Conservation (phyloP, 2,113 vertebrate genomes). For the Condylura cristata region DNA sequence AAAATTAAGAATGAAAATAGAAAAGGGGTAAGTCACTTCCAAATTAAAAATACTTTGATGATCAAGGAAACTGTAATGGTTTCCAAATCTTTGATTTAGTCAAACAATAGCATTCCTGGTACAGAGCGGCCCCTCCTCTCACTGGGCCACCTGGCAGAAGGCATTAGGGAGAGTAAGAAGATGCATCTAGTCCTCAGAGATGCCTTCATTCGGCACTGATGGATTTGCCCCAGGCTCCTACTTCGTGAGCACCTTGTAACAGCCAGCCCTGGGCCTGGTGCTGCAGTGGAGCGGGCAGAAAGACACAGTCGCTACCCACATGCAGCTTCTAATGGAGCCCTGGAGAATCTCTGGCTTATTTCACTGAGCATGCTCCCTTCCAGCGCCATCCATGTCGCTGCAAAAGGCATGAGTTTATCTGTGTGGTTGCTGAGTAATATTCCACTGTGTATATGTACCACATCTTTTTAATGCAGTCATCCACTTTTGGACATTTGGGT, state of each 20-base stretch:
- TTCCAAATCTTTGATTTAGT: constrained; percentile 28
- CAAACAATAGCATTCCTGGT: constrained; percentile 38
- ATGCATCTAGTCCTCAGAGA: background rate
- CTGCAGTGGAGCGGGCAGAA: background rate
- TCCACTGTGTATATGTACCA: too few species aligned
- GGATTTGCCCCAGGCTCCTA: background rate
- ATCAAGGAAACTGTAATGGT: constrained; percentile 55
- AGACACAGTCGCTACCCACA: background rate
- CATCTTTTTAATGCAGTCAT: too few species aligned
- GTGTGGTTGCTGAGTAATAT: too few species aligned
- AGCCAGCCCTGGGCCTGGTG: background rate
- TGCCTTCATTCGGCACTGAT: background rate
- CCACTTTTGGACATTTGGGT: too few species aligned
- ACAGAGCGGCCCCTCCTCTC: background rate
- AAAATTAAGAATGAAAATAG: constrained; percentile 68
- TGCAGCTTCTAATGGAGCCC: background rate
- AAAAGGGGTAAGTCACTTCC: constrained; percentile 40
- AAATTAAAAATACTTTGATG: constrained; percentile 47
- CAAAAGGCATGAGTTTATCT: too few species aligned
- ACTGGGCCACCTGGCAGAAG: background rate
- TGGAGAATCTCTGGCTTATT: too few species aligned
- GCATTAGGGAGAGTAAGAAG: background rate
- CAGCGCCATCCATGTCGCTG: too few species aligned
- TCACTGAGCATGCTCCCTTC: too few species aligned
- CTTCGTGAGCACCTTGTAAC: background rate